Evolutionary conservation across 1,140 invertebrate species (phyloP), one percentile per base, ranked within the genome.

Genomic region (Sweltsa coloradensis): DNA sequence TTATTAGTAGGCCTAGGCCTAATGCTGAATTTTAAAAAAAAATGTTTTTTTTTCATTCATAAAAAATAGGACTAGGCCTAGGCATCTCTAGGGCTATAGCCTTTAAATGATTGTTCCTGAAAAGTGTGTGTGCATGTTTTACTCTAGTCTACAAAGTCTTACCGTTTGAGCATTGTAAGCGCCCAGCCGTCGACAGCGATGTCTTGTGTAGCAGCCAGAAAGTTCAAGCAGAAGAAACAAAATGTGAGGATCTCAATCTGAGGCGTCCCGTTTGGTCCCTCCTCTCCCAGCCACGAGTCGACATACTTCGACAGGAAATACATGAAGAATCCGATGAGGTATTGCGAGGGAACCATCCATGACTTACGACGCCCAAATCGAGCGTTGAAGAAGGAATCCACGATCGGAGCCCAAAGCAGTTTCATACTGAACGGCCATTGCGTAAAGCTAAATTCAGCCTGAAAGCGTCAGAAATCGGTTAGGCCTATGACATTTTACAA

Each of bases 131-230:
- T n/a, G n/a, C n/a, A n/a, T n/a, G n/a, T n/a, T n/a, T n/a, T n/a
- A n/a, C n/a, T n/a, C n/a, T n/a, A n/a, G n/a, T n/a, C n/a, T n/a
- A n/a, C n/a, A n/a, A n/a, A n/a, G n/a, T n/a, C n/a, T 55, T 65
- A 85, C 80, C 87, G 85, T 63, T 93, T 89, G 3, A 99, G 69
- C 89, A 99, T 99, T 3, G 96, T 99, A 1, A 99, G 68, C 2
- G 96, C 96, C 97, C 97, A 99, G 3, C 97, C 97, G 76, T 99
- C 97, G 1, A 99, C 95, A 45, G 94, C 95, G 61, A 99, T 98
- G 67, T 99, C 97, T 71, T 99, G 97, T 19, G 95, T 99, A 2
- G 97, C 95, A 11, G 94, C 95, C 41, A 99, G 70, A 57, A 98
- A 96, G 59, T 97, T 97, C 1, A 99, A 70, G 42, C 76, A 69